These are phyloP conservation scores for Lagria hirta DNA, from an alignment of 2,888 invertebrate genomes.

Conservation along the genomic window DNA sequence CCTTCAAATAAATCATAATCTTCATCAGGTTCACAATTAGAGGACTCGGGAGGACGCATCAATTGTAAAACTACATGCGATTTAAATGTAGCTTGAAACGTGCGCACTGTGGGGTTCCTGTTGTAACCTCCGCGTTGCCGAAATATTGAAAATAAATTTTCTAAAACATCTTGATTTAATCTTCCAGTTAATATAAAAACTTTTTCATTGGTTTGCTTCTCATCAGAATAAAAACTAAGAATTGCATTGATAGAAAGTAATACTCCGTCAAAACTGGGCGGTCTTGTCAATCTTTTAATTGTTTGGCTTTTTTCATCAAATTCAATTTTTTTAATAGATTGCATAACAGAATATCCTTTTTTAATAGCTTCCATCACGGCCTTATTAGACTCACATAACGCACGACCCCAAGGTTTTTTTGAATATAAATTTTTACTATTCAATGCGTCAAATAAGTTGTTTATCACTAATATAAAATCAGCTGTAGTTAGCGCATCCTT, in stretches of 20 bases:
- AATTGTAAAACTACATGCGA: slow-evolving; percentile 7
- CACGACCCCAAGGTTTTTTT: slow-evolving; percentile 7
- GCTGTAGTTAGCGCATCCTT: slow-evolving; percentile 16
- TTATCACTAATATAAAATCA: slow-evolving; percentile 18
- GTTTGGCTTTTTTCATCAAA: slow-evolving; percentile 5
- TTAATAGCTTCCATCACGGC: not conserved
- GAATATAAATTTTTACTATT: slow-evolving; percentile 19
- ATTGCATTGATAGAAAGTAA: too few species aligned
- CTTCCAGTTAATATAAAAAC: too few species aligned
- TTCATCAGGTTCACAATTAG: slow-evolving; percentile 3
- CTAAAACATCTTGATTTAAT: slow-evolving; percentile 26
- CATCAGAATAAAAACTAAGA: slow-evolving; percentile 24
- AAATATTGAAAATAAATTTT: slow-evolving; percentile 26
- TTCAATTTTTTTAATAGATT: too few species aligned
- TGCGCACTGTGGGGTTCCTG: slow-evolving; percentile 16
- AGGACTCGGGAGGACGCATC: slow-evolving; percentile 10
- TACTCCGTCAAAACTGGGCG: too few species aligned
- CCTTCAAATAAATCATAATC: too few species aligned
- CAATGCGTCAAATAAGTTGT: slow-evolving; percentile 26
- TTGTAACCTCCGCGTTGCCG: slow-evolving; percentile 19
- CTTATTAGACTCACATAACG: slow-evolving; percentile 8
- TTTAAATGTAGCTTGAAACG: slow-evolving; percentile 14
- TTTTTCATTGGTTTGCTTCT: too few species aligned
- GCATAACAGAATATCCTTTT: too few species aligned
- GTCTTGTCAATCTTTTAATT: slow-evolving; percentile 6